These are phyloP conservation scores for Zalophus californianus DNA, from an alignment of 2,797 vertebrate species.

Conservation along the genomic window DNA sequence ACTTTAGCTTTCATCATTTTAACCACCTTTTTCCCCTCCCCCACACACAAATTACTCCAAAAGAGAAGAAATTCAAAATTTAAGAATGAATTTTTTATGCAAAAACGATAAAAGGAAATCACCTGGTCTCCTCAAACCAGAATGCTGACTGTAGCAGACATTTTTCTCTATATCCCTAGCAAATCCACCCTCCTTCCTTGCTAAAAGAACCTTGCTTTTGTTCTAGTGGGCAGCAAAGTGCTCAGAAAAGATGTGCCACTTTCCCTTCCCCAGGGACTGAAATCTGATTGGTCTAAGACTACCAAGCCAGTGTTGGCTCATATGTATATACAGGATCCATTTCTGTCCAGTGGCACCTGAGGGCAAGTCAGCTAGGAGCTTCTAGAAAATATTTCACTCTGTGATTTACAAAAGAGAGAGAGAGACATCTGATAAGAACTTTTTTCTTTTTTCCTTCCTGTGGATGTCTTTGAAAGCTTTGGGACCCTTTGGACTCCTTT, in stretches of 20 bases:
- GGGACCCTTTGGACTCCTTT: background rate
- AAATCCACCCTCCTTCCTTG: background rate
- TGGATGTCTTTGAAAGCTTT: background rate
- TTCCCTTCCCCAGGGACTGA: background rate
- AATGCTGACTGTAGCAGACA: background rate
- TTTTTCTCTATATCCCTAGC: background rate
- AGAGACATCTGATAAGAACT: background rate
- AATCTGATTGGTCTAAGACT: background rate
- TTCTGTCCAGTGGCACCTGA: background rate
- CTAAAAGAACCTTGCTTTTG: background rate
- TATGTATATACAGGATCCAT: background rate
- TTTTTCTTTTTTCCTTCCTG: background rate
- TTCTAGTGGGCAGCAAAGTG: background rate
- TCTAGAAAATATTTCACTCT: slow-evolving; percentile 26
- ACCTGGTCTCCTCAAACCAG: background rate
- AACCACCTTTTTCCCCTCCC: background rate
- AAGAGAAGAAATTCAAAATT: background rate
- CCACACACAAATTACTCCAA: background rate
- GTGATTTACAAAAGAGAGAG: background rate
- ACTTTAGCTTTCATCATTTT: background rate
- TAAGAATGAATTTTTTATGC: background rate
- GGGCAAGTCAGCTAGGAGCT: background rate
- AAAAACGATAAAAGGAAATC: slow-evolving; percentile 16
- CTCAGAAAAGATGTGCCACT: background rate
- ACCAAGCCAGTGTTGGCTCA: background rate